Conservation (phyloP, 2,888 invertebrate species). For the Diarsia dahlii region DNA sequence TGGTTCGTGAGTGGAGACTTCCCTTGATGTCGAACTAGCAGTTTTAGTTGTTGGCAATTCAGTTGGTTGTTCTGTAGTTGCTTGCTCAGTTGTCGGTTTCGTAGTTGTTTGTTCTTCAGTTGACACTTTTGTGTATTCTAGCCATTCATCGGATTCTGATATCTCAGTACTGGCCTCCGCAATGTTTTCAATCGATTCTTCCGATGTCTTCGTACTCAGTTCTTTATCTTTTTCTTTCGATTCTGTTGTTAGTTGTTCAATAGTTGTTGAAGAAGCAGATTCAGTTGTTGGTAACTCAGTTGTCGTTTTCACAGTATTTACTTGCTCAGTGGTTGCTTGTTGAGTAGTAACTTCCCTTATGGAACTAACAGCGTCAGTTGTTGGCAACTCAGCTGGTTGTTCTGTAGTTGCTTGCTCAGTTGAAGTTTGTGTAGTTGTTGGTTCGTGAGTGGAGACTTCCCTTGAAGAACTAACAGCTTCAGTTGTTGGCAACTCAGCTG, state of each 20-base stretch:
- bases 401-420: neutral
- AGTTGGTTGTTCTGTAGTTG: too few species aligned
- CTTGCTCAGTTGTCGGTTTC: neutral
- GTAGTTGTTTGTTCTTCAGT: constrained; percentile 5
- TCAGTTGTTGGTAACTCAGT: neutral
- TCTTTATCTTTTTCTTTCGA: neutral
- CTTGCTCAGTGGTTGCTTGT: neutral
- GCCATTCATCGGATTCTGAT: neutral
- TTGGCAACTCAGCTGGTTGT: neutral
- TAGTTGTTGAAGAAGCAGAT: neutral
- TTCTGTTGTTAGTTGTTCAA: neutral
- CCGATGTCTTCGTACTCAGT: neutral
- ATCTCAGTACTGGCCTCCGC: neutral
- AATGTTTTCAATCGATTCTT: neutral
- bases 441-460: neutral
- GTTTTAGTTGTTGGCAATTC: neutral
- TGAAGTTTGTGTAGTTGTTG: neutral
- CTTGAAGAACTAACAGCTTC: neutral
- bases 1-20: neutral
- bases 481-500: neutral
- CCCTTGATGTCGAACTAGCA: neutral
- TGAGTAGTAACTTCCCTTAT: neutral
- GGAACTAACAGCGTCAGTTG: neutral
- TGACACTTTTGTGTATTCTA: neutral
- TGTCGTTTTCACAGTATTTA: neutral